Percentiles rank a stretch among this genome's conserved stretches.
phyloP scores from a whole-genome alignment of 2,888 invertebrate genomes.

The Pristionchus entomophagus region DNA sequence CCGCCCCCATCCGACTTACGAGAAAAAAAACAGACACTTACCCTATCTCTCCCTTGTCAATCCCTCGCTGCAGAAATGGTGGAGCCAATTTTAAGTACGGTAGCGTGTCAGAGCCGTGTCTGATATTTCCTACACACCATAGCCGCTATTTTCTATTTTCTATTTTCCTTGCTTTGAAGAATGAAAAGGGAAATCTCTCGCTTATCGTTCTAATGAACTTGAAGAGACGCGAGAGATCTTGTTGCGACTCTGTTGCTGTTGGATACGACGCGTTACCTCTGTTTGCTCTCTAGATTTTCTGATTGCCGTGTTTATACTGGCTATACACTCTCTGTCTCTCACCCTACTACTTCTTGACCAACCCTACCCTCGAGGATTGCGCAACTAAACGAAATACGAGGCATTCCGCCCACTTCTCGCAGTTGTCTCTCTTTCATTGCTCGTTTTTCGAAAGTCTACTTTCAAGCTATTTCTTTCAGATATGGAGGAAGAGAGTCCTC shows the following conservation, averaged over 20 bases:
- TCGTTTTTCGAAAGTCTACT: background rate
- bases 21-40: background rate
- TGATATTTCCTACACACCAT: background rate
- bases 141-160: background rate
- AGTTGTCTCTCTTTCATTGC: background rate
- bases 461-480: conserved; percentile 3
- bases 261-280: too few species aligned
- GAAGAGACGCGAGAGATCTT: too few species aligned
- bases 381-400: conserved; percentile 11
- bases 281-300: too few species aligned
- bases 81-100: background rate
- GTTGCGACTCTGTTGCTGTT: too few species aligned
- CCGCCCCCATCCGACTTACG: background rate
- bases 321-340: background rate
- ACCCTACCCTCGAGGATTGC: conserved; percentile 31
- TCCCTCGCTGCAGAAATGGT: background rate
- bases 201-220: conserved; percentile 32
- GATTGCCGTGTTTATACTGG: conserved; percentile 40
- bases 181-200: background rate
- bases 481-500: conserved; percentile 36
- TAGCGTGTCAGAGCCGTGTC: background rate
- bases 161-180: background rate
- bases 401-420: conserved; percentile 30
- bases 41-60: background rate
- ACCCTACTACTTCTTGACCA: conserved; percentile 26